These are phyloP conservation scores for Pollenia labialis DNA, from an alignment of 2,888 invertebrate genomes.

Conservation along the genomic window DNA sequence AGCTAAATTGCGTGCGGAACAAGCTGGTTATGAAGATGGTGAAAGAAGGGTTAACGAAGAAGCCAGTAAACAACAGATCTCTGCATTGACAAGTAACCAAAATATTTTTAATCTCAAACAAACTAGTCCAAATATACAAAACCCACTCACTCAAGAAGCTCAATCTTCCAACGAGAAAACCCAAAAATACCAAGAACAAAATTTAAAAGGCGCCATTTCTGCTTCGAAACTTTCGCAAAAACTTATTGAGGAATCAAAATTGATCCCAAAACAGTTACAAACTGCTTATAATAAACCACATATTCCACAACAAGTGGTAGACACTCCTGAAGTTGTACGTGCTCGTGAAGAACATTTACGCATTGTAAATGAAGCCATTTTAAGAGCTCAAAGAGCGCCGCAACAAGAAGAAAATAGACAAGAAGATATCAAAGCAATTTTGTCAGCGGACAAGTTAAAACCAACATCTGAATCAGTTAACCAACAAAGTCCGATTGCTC, in stretches of 20 bases:
- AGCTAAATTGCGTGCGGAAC: conserved; percentile 73
- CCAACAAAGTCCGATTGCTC: background rate
- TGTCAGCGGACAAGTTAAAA: background rate
- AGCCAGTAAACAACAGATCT: conserved; percentile 57
- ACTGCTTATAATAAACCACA: background rate
- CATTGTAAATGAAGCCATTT: conserved; percentile 74
- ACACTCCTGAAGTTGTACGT: conserved; percentile 77
- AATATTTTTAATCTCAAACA: conserved; percentile 24
- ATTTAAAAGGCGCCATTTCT: background rate
- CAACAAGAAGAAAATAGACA: conserved; percentile 38
- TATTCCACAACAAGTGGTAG: conserved; percentile 66
- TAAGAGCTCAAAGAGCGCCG: conserved; percentile 51
- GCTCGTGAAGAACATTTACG: conserved; percentile 79
- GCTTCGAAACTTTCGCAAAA: background rate
- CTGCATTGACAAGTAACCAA: conserved; percentile 46
- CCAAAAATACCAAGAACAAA: conserved; percentile 1
- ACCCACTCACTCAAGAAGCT: background rate
- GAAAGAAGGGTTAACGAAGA: conserved; percentile 15
- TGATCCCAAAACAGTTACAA: conserved; percentile 4
- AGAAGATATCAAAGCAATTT: background rate
- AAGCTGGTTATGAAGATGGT: conserved; percentile 47
- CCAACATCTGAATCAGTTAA: background rate
- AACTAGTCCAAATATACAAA: background rate
- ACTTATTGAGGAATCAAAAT: conserved; percentile 31
- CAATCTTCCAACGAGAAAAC: background rate